Evolutionary conservation across 2,888 invertebrate genomes (phyloP).

Genomic region (Mechanitis messenoides): DNA sequence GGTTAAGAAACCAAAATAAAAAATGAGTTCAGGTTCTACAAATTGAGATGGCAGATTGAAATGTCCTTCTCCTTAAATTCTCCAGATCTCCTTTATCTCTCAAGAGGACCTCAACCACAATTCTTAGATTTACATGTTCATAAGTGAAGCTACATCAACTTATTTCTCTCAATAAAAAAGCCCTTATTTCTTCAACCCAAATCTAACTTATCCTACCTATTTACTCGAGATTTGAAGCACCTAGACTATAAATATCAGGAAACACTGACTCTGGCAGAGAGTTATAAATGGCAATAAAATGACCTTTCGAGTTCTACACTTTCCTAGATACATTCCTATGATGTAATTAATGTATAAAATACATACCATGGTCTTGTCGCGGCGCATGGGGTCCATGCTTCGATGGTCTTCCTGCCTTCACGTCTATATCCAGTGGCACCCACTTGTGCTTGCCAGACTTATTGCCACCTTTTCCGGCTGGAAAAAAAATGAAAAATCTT

Average conservation of each 20-base stretch:
- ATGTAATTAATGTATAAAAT: neutral
- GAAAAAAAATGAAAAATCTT: slow-evolving; percentile 14
- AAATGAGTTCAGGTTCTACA: too few species aligned
- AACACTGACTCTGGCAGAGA: too few species aligned
- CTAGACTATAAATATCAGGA: too few species aligned
- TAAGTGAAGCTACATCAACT: too few species aligned
- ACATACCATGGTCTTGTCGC: slow-evolving; percentile 56
- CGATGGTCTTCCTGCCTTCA: slow-evolving; percentile 81
- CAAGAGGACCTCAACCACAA: too few species aligned
- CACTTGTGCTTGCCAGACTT: slow-evolving; percentile 84
- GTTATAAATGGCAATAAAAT: too few species aligned
- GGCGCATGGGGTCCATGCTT: slow-evolving; percentile 72
- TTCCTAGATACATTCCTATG: too few species aligned
- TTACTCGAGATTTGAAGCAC: too few species aligned
- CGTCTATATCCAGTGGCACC: slow-evolving; percentile 93
- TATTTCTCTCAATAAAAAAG: neutral
- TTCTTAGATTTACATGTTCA: too few species aligned
- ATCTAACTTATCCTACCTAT: neutral
- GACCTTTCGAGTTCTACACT: too few species aligned
- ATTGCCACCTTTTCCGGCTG: slow-evolving; percentile 59
- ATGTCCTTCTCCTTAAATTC: too few species aligned
- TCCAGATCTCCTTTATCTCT: too few species aligned
- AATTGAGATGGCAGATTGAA: neutral
- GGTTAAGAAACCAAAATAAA: neutral
- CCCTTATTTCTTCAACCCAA: neutral